Conservation (phyloP, 2,888 invertebrate species). For the Perithous albicinctus region DNA sequence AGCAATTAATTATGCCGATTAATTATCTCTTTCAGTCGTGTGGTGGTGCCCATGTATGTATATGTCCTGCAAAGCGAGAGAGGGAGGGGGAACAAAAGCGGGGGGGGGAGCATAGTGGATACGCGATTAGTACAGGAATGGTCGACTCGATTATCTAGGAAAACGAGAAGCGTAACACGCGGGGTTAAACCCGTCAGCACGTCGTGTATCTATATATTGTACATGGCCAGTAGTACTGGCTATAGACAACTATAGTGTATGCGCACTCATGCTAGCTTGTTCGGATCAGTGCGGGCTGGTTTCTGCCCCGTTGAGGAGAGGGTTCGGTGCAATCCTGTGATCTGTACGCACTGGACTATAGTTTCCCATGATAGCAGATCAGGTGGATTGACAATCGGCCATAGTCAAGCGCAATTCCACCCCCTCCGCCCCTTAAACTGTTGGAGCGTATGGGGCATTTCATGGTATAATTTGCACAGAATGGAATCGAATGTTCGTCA, state of each 20-base stretch:
- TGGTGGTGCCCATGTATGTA: constrained; percentile 4
- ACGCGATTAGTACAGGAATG: constrained; percentile 53
- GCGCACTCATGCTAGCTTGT: constrained; percentile 37
- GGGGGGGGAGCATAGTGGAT: constrained; percentile 13
- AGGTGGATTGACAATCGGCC: constrained; percentile 68
- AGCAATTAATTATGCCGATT: constrained; percentile 80
- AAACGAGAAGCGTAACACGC: constrained; percentile 61
- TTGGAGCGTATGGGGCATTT: too few relatives aligned
- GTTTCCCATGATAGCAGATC: constrained; percentile 53
- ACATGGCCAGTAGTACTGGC: too few relatives aligned
- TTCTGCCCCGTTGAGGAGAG: constrained; percentile 22
- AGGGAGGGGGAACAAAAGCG: background rate
- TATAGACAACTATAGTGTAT: constrained; percentile 35
- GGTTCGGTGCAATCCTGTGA: constrained; percentile 10
- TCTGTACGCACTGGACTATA: constrained; percentile 8
- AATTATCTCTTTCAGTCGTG: constrained; percentile 56
- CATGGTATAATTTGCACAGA: too few relatives aligned
- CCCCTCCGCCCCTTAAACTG: background rate
- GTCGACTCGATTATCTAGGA: constrained; percentile 60
- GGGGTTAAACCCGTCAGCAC: constrained; percentile 59
- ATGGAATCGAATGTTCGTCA: too few relatives aligned
- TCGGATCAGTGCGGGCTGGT: constrained; percentile 24
- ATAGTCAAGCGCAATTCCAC: constrained; percentile 15
- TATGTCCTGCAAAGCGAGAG: background rate
- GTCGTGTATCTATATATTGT: constrained; percentile 16